Conservation (phyloP, 2,113 vertebrate genomes). For the Poecilia latipinna region DNA sequence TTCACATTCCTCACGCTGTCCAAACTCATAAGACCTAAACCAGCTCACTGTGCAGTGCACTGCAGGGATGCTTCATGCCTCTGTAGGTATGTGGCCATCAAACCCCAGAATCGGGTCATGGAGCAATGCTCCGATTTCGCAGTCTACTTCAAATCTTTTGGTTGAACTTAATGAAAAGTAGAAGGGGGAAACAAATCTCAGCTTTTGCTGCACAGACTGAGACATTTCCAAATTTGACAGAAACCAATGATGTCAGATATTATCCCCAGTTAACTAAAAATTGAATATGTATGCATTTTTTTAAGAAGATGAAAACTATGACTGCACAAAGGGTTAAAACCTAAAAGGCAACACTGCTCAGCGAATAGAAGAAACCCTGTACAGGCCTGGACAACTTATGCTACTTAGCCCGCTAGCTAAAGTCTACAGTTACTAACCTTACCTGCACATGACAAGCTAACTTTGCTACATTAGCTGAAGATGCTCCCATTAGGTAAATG, state of each 20-base stretch:
- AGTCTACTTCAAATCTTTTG: constrained; percentile 31
- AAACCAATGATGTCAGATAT: background rate
- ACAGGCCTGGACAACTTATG: constrained; percentile 75
- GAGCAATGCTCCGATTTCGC: constrained; percentile 36
- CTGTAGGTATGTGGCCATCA: constrained; percentile 44
- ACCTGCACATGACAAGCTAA: constrained; percentile 71
- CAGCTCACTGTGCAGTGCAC: constrained; percentile 68
- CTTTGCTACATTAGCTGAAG: constrained; percentile 67
- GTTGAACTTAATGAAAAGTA: background rate
- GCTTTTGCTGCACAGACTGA: background rate
- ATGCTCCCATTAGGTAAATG: constrained; percentile 31
- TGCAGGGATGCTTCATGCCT: constrained; percentile 50
- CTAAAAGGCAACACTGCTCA: constrained; percentile 62
- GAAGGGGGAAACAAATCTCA: background rate
- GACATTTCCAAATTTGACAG: background rate
- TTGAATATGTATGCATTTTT: too few species aligned
- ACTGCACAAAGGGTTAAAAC: constrained; percentile 64
- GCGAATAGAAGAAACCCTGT: constrained; percentile 36
- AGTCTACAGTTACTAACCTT: constrained; percentile 57
- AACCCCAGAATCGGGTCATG: constrained; percentile 51
- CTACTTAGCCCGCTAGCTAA: constrained; percentile 69
- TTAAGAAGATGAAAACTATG: background rate
- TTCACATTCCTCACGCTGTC: constrained; percentile 76
- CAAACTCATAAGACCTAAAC: constrained; percentile 76
- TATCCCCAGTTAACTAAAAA: background rate